Percentiles rank a stretch among this genome's conserved stretches.
Conservation (phyloP, 1,140 invertebrate species). For the Neomicropteryx cornuta region DNA sequence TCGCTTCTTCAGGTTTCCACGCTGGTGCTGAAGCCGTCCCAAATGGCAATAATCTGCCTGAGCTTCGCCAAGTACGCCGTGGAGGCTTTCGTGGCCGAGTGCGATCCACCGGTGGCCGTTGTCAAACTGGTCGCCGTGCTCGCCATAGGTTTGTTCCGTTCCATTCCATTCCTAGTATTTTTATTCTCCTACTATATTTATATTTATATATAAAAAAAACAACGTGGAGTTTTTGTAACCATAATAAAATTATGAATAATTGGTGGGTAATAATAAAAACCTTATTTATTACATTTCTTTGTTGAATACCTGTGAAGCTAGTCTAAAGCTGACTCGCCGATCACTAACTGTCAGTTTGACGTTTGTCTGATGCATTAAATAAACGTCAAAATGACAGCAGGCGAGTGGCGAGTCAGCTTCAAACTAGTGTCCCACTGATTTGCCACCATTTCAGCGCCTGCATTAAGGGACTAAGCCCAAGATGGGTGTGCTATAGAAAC, state of each 20-base stretch:
- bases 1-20: constrained; percentile 57
- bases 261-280: constrained; percentile 7
- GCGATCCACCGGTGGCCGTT: constrained; percentile 60
- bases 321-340: too few relatives aligned
- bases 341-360: too few relatives aligned
- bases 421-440: too few relatives aligned
- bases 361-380: too few relatives aligned
- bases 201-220: too few relatives aligned
- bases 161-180: background rate
- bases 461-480: too few relatives aligned
- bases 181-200: too few relatives aligned
- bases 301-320: too few relatives aligned
- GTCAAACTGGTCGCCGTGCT: constrained; percentile 72
- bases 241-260: background rate
- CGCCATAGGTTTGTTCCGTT: constrained; percentile 53
- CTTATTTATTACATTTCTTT: background rate
- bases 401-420: too few relatives aligned
- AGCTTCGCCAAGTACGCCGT: constrained; percentile 91
- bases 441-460: too few relatives aligned
- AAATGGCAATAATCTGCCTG: constrained; percentile 87
- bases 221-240: background rate
- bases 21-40: constrained; percentile 83
- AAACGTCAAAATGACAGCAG: too few relatives aligned
- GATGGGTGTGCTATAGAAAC: too few relatives aligned
- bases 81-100: constrained; percentile 81